A percentile compares a stretch with the other conserved stretches of the same genome.
Conservation (phyloP, 2,797 vertebrate species). For the Sciurus vulgaris region DNA sequence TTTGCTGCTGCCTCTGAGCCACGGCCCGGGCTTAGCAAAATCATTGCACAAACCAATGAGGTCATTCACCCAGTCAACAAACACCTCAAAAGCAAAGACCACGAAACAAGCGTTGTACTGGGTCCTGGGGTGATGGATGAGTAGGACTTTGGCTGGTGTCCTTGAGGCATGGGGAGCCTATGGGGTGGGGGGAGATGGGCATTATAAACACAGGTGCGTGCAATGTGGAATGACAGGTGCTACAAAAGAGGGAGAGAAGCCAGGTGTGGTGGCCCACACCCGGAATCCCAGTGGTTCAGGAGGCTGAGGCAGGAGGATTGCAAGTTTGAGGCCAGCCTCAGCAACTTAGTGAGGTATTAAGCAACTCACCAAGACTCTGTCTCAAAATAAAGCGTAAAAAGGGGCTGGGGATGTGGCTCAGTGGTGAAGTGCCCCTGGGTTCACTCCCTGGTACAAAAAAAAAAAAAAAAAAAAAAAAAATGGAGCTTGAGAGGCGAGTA, state of each 20-base stretch:
- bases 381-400: no score
- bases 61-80: conserved; percentile 10
- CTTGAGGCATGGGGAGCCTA: neutral
- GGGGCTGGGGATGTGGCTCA: no score
- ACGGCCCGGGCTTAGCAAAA: conserved; percentile 30
- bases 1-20: conserved; percentile 61
- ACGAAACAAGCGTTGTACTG: neutral
- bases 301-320: no score
- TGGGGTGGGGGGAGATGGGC: neutral
- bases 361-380: no score
- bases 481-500: neutral
- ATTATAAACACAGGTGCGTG: neutral
- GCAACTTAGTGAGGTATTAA: no score
- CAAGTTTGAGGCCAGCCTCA: no score
- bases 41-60: conserved; percentile 36
- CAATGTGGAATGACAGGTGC: neutral
- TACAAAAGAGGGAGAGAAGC: neutral
- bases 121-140: neutral
- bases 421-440: no score
- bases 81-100: conserved; percentile 18
- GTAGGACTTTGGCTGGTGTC: neutral
- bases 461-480: no score
- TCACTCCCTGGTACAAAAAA: no score
- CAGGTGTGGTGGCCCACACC: no score
- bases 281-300: no score